Evolutionary conservation across 2,797 vertebrate genomes (phyloP).

Genomic region (Euphonia xanthogaster): DNA sequence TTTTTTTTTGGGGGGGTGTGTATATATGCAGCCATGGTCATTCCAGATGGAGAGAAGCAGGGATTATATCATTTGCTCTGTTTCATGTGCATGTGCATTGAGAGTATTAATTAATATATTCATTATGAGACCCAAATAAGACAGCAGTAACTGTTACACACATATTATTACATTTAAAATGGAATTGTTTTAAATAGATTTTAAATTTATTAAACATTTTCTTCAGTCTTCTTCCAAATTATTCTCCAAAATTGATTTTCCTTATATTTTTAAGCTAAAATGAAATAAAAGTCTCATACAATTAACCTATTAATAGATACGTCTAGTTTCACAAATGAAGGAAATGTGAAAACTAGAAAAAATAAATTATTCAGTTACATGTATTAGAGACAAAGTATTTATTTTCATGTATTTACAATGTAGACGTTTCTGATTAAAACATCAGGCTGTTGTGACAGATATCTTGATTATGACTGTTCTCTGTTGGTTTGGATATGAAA

Average conservation of each 20-base stretch:
- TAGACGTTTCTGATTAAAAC: neutral
- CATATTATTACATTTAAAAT: neutral
- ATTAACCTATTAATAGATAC: neutral
- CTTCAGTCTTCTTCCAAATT: neutral
- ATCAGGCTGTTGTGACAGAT: neutral
- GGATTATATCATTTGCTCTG: neutral
- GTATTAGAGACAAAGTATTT: neutral
- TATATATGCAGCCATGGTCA: neutral
- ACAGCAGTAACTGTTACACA: neutral
- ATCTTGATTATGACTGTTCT: neutral
- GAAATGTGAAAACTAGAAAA: neutral
- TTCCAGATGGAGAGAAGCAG: neutral
- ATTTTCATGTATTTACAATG: neutral
- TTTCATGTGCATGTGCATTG: neutral
- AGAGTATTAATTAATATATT: neutral
- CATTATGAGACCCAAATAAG: neutral
- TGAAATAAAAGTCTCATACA: neutral
- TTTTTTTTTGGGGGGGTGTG: rapidly evolving
- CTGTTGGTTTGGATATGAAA: neutral
- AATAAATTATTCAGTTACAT: neutral
- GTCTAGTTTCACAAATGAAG: neutral
- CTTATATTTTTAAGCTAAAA: neutral
- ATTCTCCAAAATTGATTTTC: neutral
- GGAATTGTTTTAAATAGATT: neutral
- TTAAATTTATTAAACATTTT: neutral